Conservation (phyloP, 2,888 invertebrate genomes). For the Habrosyne pyritoides region DNA sequence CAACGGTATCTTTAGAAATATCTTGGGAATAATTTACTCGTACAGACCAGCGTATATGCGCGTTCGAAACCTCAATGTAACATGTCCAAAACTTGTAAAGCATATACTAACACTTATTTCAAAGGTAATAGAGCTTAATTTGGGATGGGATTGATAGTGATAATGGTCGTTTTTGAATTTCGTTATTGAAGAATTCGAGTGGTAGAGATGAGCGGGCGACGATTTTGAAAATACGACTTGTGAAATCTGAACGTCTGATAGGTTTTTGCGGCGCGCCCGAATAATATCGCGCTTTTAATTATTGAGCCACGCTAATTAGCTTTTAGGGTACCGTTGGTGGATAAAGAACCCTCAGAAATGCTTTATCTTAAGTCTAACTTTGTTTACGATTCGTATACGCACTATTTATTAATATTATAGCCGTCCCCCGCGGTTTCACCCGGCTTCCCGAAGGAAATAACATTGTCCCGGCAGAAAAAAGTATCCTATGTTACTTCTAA, state of each 20-base stretch:
- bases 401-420: no score
- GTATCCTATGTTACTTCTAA: no score
- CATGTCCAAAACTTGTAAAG: slow-evolving; percentile 10
- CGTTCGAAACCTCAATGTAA: slow-evolving; percentile 29
- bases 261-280: slow-evolving; percentile 65
- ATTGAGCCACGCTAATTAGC: slow-evolving; percentile 71
- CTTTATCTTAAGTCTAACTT: background rate
- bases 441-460: no score
- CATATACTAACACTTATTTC: slow-evolving; percentile 15
- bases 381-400: no score
- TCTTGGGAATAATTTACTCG: slow-evolving; percentile 72
- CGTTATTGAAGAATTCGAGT: slow-evolving; percentile 49
- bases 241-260: slow-evolving; percentile 69
- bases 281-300: slow-evolving; percentile 72
- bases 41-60: slow-evolving; percentile 37
- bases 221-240: slow-evolving; percentile 81
- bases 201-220: slow-evolving; percentile 64
- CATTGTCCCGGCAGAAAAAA: no score
- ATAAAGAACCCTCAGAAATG: background rate
- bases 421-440: no score
- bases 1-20: slow-evolving; percentile 71
- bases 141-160: slow-evolving; percentile 2
- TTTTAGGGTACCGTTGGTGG: slow-evolving; percentile 39
- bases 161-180: slow-evolving; percentile 25
- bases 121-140: slow-evolving; percentile 13